Base-by-base conservation (phyloP, 1,140 invertebrate genomes). In the Hormaphis cornu region DNA sequence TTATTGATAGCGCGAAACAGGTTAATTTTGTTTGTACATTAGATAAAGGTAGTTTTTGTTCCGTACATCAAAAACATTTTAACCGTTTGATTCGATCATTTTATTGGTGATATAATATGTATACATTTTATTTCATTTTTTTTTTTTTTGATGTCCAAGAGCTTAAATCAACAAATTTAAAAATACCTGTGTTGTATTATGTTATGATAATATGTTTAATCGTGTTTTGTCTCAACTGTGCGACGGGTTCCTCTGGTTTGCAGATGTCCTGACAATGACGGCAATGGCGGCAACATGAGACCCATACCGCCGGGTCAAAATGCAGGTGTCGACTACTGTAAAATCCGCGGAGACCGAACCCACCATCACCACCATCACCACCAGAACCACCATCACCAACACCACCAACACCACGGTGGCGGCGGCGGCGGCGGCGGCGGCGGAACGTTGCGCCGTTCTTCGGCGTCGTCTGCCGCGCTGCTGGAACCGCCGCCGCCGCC, bases 221-320 rank as follows among this genome's bases (percentile, higher is more conserved):
- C 14, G 40, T n/a, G 14, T 42, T 5, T 33, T 6, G 9, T 33
- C 9, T 6, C 30, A 33, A 4, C 9, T 6, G 9, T 33, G 30
- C 4, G 5, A 33, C 4, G 9, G 9, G 9, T 9, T 6, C 4
- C 30, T 5, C 16, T 44, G 3, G 3, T 4, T 22, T 30, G 4
- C 30, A 66, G 61, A 66, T 66, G 61, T 66, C 61, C n/a, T 66
- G 61, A 66, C 61, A 50, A 66, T 16, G 61, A 66, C 20, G 42
- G 44, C 40, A 48, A 66, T 66, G 61, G 61, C 61, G 61, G 61
- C 44, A 66, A 66, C 22, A 66, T 66, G 61, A 66, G 61, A 66
- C 28, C 61, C 44, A 50, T 66, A 66, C 61, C 61, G 44, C 61
- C 61, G 44, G 61, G 61, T 66, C 61, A 66, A 44, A 44, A 66